Evolutionary conservation across 30 jellyfish, hydroid and myxozoan genomes (phyloP), one percentile per base, ranked within the genome.

Genomic region (Aurelia aurita complex sp. Pacific): DNA sequence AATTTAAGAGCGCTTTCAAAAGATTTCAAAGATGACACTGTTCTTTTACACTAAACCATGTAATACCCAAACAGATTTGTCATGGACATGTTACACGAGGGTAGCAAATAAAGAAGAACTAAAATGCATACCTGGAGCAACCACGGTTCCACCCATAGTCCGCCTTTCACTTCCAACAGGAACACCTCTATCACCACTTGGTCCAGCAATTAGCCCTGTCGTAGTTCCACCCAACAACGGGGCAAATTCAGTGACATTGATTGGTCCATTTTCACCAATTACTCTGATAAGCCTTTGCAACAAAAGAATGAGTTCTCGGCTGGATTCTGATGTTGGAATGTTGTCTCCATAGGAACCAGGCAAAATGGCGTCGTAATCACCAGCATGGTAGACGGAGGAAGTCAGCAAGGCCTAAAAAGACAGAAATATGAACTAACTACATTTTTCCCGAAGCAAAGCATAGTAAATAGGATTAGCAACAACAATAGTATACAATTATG

Each of bases 291-390:
- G 86, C 63, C 79, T 82, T 81, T 94, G 96, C 67, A 94, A 91
- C 55, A 94, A 73, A 13, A 96, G 86, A 52, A 89, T 85, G 53
- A 94, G 72, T 69, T 94, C 99, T 18, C 93, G 84, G 69, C 98
- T 86, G 11, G 98, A 92, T 82, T 87, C 98, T 14, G 94, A 74
- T 0, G 98, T 64, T 3, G 98, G 89, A 60, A 92, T 86, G 83
- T 86, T 92, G 65, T 92, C 97, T 33, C 98, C 98, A 79, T 86
- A 92, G 38, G 91, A 95, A 55, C 98, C 98, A 69, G 97, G 92
- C 19, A 86, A 51, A 14, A 64, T 55, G 10, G 97, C 90, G 51
- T 94, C 97, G 55, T 51, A 94, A 74, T 87, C 96, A 38, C 97
- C 97, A 65, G 97, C 97, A 64, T 73, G 97, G 78, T 81, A 89